Evolutionary conservation across 2,888 invertebrate species (phyloP).

Genomic region (Ethmia dodecea): DNA sequence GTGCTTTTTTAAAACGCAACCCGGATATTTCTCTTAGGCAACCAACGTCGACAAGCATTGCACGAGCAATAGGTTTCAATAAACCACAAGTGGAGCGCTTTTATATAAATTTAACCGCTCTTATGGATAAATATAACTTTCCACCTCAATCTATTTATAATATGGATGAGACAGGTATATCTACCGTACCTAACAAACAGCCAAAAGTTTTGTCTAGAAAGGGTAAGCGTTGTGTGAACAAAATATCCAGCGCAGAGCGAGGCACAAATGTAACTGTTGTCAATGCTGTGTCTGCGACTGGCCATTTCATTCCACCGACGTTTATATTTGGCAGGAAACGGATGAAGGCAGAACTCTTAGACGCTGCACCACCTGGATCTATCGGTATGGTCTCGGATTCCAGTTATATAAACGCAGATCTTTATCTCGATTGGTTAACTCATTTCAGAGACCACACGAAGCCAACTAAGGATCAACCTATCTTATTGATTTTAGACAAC

Average conservation of each 20-base stretch:
- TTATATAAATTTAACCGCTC: neutral
- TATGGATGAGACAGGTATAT: constrained; percentile 17
- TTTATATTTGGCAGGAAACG: constrained; percentile 35
- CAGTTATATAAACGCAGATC: constrained; percentile 15
- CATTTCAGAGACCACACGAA: constrained; percentile 12
- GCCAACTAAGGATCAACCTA: constrained; percentile 10
- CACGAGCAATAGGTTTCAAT: constrained; percentile 17
- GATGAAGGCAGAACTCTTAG: constrained; percentile 28
- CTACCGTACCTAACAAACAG: constrained; percentile 12
- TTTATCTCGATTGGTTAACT: constrained; percentile 17
- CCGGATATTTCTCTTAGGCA: constrained; percentile 13
- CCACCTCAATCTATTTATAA: constrained; percentile 12
- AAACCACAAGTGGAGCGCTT: constrained; percentile 3
- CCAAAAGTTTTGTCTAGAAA: constrained; percentile 13
- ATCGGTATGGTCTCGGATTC: constrained; percentile 20
- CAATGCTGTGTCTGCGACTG: constrained; percentile 25
- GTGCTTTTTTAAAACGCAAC: constrained; percentile 14
- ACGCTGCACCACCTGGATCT: constrained; percentile 29
- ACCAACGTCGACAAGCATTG: constrained; percentile 14
- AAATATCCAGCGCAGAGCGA: constrained; percentile 21
- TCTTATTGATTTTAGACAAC: neutral
- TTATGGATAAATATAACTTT: constrained; percentile 13
- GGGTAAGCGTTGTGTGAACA: constrained; percentile 17
- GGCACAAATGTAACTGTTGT: constrained; percentile 18
- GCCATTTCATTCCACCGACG: constrained; percentile 30